Evolutionary conservation across 1,140 invertebrate species (phyloP).

Genomic region (Aricia agestis): DNA sequence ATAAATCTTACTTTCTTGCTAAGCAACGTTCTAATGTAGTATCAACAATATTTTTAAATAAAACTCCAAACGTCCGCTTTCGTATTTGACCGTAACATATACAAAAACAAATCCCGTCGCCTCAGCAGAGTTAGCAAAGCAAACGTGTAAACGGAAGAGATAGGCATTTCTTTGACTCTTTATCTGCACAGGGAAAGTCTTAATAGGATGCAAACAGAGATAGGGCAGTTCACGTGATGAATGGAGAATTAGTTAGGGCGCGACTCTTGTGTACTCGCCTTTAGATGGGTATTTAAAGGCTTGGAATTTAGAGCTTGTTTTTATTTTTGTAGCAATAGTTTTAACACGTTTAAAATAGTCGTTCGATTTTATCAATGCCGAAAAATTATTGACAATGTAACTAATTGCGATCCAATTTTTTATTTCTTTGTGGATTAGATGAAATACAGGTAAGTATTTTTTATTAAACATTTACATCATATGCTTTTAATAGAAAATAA

Average conservation of each 20-base stretch:
- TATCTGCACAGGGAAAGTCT: slow-evolving; percentile 57
- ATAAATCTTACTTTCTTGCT: no score
- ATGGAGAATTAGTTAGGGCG: slow-evolving; percentile 57
- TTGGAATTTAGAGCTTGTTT: slow-evolving; percentile 1
- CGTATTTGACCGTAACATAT: slow-evolving; percentile 17
- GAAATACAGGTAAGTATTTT: no score
- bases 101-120: slow-evolving; percentile 28
- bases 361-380: no score
- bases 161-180: slow-evolving; percentile 68
- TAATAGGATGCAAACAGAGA: slow-evolving; percentile 72
- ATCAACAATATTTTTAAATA: no score
- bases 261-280: slow-evolving; percentile 23
- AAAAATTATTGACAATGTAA: no score
- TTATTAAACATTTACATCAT: no score
- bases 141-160: slow-evolving; percentile 64
- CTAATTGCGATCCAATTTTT: no score
- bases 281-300: slow-evolving; percentile 16
- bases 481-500: no score
- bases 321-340: no score
- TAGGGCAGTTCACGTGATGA: slow-evolving; percentile 51
- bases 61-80: not conserved
- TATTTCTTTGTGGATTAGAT: no score
- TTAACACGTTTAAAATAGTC: no score
- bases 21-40: no score
- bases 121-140: slow-evolving; percentile 46